Conservation (phyloP, 2,797 vertebrate genomes). For the Steatocranus sp. region DNA sequence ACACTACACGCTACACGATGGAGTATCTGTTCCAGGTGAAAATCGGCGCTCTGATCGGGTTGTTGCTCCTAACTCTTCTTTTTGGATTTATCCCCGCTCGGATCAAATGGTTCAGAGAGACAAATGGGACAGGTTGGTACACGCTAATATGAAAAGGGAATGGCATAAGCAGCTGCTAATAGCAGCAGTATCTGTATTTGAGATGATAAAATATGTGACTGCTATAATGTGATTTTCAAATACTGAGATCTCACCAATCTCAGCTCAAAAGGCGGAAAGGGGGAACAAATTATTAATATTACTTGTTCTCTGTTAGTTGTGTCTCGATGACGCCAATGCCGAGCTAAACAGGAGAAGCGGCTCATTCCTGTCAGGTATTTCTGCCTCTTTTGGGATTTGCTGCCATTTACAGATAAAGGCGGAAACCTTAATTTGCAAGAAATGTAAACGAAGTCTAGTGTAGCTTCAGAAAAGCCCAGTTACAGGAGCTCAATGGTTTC, state of each 20-base stretch:
- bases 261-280: background rate
- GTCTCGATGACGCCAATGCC: background rate
- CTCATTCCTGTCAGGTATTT: accelerated
- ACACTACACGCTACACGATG: slow-evolving; percentile 44
- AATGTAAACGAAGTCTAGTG: background rate
- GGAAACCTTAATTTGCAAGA: background rate
- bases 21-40: slow-evolving; percentile 79
- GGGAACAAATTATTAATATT: background rate
- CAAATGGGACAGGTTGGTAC: slow-evolving; percentile 72
- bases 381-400: background rate
- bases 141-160: background rate
- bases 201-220: accelerated
- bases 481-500: background rate
- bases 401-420: accelerated
- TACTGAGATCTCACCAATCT: background rate
- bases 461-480: background rate
- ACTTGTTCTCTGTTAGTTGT: background rate
- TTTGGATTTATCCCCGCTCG: slow-evolving; percentile 78
- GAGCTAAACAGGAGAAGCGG: background rate
- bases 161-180: background rate
- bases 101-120: slow-evolving; percentile 73
- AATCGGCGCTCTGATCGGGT: slow-evolving; percentile 70
- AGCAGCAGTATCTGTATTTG: too few relatives aligned
- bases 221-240: background rate
- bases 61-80: slow-evolving; percentile 73